Conservation (phyloP, 1,140 invertebrate genomes). For the Teleopsis dalmanni region DNA sequence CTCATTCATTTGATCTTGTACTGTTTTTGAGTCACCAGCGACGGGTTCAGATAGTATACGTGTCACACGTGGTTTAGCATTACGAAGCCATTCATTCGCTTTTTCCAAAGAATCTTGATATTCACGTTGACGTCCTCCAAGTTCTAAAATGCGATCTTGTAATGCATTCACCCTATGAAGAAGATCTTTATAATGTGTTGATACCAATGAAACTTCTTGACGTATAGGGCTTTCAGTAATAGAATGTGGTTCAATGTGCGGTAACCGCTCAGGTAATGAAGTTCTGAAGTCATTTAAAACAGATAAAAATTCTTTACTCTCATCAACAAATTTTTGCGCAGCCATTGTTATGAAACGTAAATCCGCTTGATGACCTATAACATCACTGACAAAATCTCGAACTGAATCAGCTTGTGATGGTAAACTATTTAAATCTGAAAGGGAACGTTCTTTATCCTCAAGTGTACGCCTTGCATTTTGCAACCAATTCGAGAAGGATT, state of each 20-base stretch:
- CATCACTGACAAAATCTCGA: constrained; percentile 84
- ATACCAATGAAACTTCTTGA: constrained; percentile 62
- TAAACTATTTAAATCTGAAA: constrained; percentile 69
- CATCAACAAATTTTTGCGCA: constrained; percentile 89
- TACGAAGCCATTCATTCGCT: constrained; percentile 73
- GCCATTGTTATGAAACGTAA: constrained; percentile 89
- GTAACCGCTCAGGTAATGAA: constrained; percentile 66
- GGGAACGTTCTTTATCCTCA: constrained; percentile 76
- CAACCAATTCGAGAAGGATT: constrained; percentile 78
- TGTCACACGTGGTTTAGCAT: constrained; percentile 68
- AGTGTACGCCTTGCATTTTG: constrained; percentile 67
- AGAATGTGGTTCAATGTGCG: constrained; percentile 62
- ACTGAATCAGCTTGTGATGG: constrained; percentile 65
- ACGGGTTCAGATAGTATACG: constrained; percentile 72
- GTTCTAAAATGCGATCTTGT: constrained; percentile 66
- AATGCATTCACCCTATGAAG: constrained; percentile 72
- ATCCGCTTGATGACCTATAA: constrained; percentile 91
- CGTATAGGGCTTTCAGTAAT: constrained; percentile 62
- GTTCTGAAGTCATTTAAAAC: constrained; percentile 79
- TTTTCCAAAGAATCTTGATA: constrained; percentile 79
- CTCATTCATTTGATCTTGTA: constrained; percentile 79
- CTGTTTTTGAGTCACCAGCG: constrained; percentile 75
- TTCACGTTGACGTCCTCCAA: constrained; percentile 70
- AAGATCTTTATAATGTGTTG: constrained; percentile 66
- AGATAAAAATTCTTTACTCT: constrained; percentile 81